These are phyloP conservation scores for Myotis brandtii DNA, from an alignment of 2,113 vertebrate species.

Conservation along the genomic window DNA sequence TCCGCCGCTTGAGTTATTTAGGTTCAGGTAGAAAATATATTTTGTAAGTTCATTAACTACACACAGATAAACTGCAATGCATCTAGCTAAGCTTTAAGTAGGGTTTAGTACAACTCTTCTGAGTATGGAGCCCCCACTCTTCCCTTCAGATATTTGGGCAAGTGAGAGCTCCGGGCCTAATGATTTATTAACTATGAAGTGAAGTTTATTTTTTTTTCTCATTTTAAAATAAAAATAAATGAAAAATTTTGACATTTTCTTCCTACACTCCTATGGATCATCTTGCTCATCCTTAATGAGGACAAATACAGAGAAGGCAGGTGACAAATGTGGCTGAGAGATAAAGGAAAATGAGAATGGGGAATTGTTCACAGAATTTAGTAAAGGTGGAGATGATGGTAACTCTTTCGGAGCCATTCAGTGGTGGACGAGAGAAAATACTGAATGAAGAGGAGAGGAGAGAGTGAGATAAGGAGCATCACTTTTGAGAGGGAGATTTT, in stretches of 20 bases:
- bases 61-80: neutral
- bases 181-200: neutral
- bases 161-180: neutral
- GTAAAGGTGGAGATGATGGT: neutral
- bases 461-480: neutral
- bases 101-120: neutral
- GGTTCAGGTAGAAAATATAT: neutral
- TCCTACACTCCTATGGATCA: neutral
- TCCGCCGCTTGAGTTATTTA: neutral
- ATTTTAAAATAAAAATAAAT: constrained; percentile 7
- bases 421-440: neutral
- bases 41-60: neutral
- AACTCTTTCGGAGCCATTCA: neutral
- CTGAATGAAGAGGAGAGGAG: neutral
- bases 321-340: neutral
- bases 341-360: neutral
- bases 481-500: neutral
- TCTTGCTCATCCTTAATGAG: neutral
- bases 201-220: neutral
- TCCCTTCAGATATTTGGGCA: neutral
- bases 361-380: neutral
- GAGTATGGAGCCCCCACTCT: neutral
- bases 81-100: neutral
- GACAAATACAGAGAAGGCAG: neutral
- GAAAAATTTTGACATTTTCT: neutral